These are phyloP conservation scores for Ctenomys sociabilis DNA, from an alignment of 2,113 vertebrate species.

Conservation along the genomic window DNA sequence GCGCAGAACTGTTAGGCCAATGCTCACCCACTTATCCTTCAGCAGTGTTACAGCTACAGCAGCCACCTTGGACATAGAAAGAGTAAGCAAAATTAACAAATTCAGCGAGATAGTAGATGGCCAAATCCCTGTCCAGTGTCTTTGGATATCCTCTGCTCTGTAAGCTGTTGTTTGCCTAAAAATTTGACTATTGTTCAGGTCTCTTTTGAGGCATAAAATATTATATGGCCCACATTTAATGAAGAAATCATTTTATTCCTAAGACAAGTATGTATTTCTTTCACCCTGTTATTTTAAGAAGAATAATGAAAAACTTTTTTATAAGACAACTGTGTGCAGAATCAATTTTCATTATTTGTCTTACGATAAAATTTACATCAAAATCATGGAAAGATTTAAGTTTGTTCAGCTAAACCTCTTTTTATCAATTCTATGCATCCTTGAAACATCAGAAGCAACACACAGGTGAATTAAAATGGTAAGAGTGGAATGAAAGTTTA, in stretches of 20 bases:
- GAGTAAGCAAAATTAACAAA: slow-evolving; percentile 71
- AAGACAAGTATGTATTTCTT: slow-evolving; percentile 80
- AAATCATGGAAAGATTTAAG: background rate
- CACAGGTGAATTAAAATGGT: background rate
- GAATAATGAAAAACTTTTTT: slow-evolving; percentile 77
- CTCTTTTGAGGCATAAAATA: slow-evolving; percentile 11
- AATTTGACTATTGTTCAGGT: background rate
- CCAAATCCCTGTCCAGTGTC: background rate
- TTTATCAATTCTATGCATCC: background rate
- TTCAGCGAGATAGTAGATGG: background rate
- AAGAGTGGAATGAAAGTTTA: background rate
- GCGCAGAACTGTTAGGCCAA: slow-evolving; percentile 35
- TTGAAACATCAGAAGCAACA: slow-evolving; percentile 2
- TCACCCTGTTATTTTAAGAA: slow-evolving; percentile 79
- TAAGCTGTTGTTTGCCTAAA: slow-evolving; percentile 53
- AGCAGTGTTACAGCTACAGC: background rate
- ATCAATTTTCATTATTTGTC: slow-evolving; percentile 35
- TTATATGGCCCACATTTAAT: slow-evolving; percentile 71
- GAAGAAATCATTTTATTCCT: slow-evolving; percentile 77
- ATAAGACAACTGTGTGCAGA: slow-evolving; percentile 73
- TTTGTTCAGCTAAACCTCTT: background rate
- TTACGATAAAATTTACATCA: background rate
- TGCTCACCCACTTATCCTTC: background rate
- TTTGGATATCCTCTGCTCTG: background rate
- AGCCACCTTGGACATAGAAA: slow-evolving; percentile 51